Evolutionary conservation across 1,140 invertebrate species (phyloP).

Genomic region (Parasteatoda tepidariorum): DNA sequence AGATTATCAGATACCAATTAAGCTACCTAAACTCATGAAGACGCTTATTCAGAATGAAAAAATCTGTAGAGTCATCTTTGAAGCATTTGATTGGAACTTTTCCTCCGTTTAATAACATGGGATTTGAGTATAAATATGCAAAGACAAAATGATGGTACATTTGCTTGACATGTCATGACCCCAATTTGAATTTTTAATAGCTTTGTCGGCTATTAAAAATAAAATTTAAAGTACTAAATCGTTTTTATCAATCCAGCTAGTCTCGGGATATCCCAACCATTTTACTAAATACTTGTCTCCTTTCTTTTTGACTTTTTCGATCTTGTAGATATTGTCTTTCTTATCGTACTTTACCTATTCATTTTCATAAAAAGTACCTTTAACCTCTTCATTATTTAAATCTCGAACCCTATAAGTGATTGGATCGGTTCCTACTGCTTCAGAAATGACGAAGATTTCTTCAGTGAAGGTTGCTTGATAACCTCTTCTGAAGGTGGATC

Average conservation of each 20-base stretch:
- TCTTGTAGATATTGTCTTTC: not conserved
- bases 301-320: conserved; percentile 13
- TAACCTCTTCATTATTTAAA: conserved; percentile 36
- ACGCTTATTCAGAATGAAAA: too few species aligned
- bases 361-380: conserved; percentile 45
- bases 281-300: conserved; percentile 33
- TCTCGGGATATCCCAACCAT: conserved; percentile 11
- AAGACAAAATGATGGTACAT: too few species aligned
- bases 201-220: too few species aligned
- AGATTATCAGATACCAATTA: too few species aligned
- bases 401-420: conserved; percentile 58
- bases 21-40: too few species aligned
- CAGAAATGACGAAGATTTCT: conserved; percentile 63
- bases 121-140: too few species aligned
- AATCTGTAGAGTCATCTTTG: too few species aligned
- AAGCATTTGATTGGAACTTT: too few species aligned
- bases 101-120: too few species aligned
- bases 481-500: conserved; percentile 62
- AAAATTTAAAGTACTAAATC: not conserved
- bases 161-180: too few species aligned
- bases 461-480: conserved; percentile 63
- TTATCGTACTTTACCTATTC: conserved; percentile 30
- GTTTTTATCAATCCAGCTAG: not conserved
- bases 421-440: conserved; percentile 52
- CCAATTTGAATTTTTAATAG: too few species aligned